Evolutionary conservation across 1,140 invertebrate species (phyloP), one percentile per base, ranked within the genome.

Genomic region (Brachionus angularis): DNA sequence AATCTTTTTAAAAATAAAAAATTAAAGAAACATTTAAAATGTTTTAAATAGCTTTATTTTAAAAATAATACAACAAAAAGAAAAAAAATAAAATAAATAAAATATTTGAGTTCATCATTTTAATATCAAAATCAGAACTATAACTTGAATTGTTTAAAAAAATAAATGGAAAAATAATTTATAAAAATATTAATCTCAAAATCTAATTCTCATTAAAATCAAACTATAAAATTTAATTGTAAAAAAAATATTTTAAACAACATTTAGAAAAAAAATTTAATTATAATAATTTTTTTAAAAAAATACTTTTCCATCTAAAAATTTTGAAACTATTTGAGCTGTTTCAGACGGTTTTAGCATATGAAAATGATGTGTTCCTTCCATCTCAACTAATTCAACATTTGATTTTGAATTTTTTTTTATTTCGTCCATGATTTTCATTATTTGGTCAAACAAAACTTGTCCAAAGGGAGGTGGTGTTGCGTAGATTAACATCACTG

Each of bases 341-440:
- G 62, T 67, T 29, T 46, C 23, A 12, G 46, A 16, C 33, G 62
- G 62, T 36, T 67, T 67, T 23, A 67, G 23, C 62, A 67, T 67
- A 18, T 67, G 62, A 67, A 67, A 67, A 21, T 67, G 62, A 34
- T 67, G 62, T 18, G 62, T 67, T n/a, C 62, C 62, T 50, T 67
- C 62, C 16, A 67, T 16, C 1, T 39, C 39, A 10, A 67, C 10
- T 14, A 67, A 27, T 31, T 67, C 44, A 2, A 67, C 62, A 29
- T 46, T 27, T 33, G 62, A 67, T 25, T 67, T 67, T 0, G 62
- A 67, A 36, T 67, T 67, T 10, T 21, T 50, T 67, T 67, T 67
- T 27, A 67, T 67, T 27, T 67, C 42, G 18, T 67, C 25, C 62
- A 67, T 67, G 18, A 67, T 46, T 67, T 67, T 67, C 62, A 67